Evolutionary conservation across 2,113 vertebrate genomes (phyloP), one percentile per base, ranked within the genome.

Genomic region (Takifugu flavidus): DNA sequence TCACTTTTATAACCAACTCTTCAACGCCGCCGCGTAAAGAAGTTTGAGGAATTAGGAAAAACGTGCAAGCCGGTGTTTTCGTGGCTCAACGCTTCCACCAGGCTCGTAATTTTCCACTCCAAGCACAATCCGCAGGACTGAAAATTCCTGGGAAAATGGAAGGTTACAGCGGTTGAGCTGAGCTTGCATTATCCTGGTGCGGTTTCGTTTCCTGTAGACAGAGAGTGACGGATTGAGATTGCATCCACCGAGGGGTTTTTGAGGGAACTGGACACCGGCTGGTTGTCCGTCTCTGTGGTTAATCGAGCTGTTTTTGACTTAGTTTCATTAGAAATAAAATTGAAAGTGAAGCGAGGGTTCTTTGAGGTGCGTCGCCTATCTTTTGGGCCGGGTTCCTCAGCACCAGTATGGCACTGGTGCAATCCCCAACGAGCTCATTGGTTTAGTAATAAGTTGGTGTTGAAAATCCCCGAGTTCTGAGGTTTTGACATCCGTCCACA

Each of bases 171-270:
- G 68, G 79, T 82, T 74, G 72, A 75, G 86, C 84, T 87, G 84
- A 86, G 81, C 62, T 78, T 80, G 87, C 82, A 84, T 55, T 86
- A 70, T 85, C 59, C 76, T 84, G 74, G 76, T 83, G 86, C 69
- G 84, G 87, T 81, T 81, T 77, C 62, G 53, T 59, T 54, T 59
- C 20, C 47, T 58, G 77, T 57, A 59, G 78, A 79, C 71, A 45
- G 52, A 53, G 59, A 74, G 59, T 72, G 66, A 77, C 53, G 0
- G 56, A 72, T 51, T 57, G 67, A 83, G 61, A 60, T 59, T 25
- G 26, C 26, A 15, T 28, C 27, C 59, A 62, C 53, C 50, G 34
- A 46, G 50, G 14, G 47, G 65, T 27, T 53, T 56, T 56, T 44
- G 25, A 12, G 45, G 13, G 39, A 20, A 26, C 13, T 26, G 58